Evolutionary conservation across 2,797 vertebrate genomes (phyloP).

Genomic region (Agapornis canus): DNA sequence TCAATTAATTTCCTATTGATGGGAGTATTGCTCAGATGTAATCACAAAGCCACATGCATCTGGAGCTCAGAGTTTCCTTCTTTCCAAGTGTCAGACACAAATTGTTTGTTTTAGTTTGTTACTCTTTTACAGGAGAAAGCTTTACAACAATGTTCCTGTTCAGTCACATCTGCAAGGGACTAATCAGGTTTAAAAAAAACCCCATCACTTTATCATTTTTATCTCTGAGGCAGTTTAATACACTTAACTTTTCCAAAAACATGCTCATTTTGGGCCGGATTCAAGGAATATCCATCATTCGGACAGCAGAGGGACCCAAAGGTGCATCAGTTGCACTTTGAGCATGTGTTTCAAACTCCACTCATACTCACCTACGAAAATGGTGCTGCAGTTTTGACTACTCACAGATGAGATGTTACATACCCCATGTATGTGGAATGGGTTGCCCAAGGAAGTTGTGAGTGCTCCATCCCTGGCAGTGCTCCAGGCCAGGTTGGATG

Average conservation of each 20-base stretch:
- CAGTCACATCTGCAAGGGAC: background rate
- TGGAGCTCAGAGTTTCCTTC: background rate
- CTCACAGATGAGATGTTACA: background rate
- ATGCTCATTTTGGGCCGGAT: background rate
- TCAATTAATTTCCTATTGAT: background rate
- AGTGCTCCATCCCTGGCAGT: too few relatives aligned
- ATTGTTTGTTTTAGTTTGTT: background rate
- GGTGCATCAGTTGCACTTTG: background rate
- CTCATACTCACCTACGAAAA: background rate
- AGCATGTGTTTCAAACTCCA: background rate
- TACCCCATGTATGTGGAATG: background rate
- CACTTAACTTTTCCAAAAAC: background rate
- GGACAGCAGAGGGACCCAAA: conserved; percentile 17
- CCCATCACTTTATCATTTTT: background rate
- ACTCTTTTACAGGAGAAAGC: background rate
- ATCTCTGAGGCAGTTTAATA: background rate
- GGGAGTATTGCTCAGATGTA: background rate
- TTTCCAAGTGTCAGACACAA: background rate
- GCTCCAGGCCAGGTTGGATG: too few relatives aligned
- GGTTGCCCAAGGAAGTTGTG: too few relatives aligned
- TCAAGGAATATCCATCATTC: conserved; percentile 19
- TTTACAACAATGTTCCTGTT: background rate
- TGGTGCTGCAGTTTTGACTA: background rate
- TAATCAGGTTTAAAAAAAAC: background rate
- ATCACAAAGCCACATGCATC: background rate